Evolutionary conservation across 1,140 invertebrate species (phyloP), one percentile per base, ranked within the genome.

Genomic region (Penaeus indicus): DNA sequence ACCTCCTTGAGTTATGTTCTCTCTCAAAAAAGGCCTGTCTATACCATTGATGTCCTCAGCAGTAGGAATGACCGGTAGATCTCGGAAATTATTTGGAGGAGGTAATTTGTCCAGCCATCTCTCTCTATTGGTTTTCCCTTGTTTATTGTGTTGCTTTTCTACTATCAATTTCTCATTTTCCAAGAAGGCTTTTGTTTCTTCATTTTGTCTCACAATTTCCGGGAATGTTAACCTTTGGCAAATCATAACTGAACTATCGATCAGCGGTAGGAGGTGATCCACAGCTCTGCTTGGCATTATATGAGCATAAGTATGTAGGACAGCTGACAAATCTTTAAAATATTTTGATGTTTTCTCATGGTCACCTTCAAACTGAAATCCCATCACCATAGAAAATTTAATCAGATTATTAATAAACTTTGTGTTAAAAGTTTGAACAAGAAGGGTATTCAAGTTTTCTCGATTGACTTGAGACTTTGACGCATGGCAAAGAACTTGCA

Each of bases 1-100:
- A 0, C 92, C 91, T 5, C 95, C 95, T 60, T 94, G 91, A 0
- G 94, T 91, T 67, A 95, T 94, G 92, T 95, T 96, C 19, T 94
- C 92, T 8, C 94, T 92, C 11, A 96, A 86, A 92, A 93, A 94
- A 21, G 86, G 86, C 38, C 1, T 3, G 13, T 32, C 63, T 21
- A 75, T 21, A 25, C 16, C 54, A 3, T 25, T 22, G 21, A 88
- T 38, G 19, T 88, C 86, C 8, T 78, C 19, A 32, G 21, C 21
- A 19, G 80, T 88, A 19, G 86, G 86, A 19, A 83, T 83, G 32
- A 88, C 61, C 21, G 75, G 38, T 11, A 80, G 32, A 38, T 88
- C 86, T 38, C 86, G 75, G 75, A 83, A 88, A 63, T 88, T 69
- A 54, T 88, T 69, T 0, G 64, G 80, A 21, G 86, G 86, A 19